phyloP scores from a whole-genome alignment of 2,113 vertebrate species.

The Tor tambroides region DNA sequence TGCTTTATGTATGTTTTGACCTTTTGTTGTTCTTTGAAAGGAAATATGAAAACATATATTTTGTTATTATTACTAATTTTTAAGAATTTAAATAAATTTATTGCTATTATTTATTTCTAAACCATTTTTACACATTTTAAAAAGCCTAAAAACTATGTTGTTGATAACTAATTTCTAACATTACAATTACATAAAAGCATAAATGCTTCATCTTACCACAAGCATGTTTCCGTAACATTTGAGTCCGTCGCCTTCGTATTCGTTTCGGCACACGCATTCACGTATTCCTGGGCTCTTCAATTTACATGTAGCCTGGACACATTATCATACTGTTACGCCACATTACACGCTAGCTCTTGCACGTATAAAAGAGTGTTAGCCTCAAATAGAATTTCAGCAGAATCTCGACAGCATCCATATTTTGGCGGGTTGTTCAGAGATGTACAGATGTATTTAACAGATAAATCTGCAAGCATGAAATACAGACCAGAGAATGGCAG shows the following conservation, averaged over 20 bases:
- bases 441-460: background rate
- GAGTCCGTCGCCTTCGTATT: constrained; percentile 83
- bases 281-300: constrained; percentile 69
- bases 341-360: background rate
- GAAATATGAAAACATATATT: no score
- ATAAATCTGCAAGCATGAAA: background rate
- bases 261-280: constrained; percentile 80
- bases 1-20: no score
- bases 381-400: background rate
- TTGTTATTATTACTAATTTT: no score
- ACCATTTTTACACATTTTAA: no score
- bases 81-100: no score
- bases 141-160: background rate
- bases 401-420: background rate
- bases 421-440: background rate
- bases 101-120: no score
- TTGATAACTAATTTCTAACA: background rate
- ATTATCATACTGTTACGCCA: background rate
- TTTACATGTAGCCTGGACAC: constrained; percentile 83
- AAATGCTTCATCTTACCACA: constrained; percentile 54
- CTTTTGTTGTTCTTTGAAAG: no score
- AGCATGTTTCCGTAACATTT: constrained; percentile 84
- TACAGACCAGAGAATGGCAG: constrained; percentile 86
- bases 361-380: background rate
- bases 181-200: background rate